Percentiles rank a stretch among this genome's conserved stretches.
Evolutionary conservation across 64 coral and sea anemone species (phyloP).

Genomic region (Actinia tenebrosa): DNA sequence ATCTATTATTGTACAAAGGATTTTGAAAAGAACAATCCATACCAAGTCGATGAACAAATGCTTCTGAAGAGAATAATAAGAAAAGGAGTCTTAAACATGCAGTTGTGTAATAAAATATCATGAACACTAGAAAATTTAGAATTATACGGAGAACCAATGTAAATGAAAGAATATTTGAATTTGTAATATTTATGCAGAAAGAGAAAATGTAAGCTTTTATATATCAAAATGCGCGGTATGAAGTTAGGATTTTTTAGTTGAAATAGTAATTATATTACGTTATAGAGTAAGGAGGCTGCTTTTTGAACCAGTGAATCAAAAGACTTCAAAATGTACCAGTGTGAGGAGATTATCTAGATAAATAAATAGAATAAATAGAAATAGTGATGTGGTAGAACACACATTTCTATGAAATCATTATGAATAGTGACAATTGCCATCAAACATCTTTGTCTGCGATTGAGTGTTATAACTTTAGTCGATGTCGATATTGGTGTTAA

Average conservation of each 20-base stretch:
- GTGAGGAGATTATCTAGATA: neutral
- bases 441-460: neutral
- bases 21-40: conserved; percentile 6
- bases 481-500: neutral
- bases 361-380: neutral
- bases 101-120: too few relatives aligned
- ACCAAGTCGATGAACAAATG: neutral
- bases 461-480: neutral
- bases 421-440: neutral
- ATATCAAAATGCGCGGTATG: neutral
- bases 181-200: conserved; percentile 4
- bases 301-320: too few relatives aligned
- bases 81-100: too few relatives aligned
- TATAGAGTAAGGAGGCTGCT: too few relatives aligned
- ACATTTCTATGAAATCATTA: conserved; percentile 5
- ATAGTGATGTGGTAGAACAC: neutral
- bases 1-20: conserved; percentile 5
- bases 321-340: neutral
- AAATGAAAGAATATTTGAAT: neutral
- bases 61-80: neutral
- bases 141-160: neutral
- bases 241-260: neutral
- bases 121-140: neutral
- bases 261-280: too few relatives aligned
- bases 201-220: neutral